Percentiles rank a stretch among this genome's conserved stretches.
Conservation (phyloP, 2,113 vertebrate genomes). For the Gopherus evgoodei region DNA sequence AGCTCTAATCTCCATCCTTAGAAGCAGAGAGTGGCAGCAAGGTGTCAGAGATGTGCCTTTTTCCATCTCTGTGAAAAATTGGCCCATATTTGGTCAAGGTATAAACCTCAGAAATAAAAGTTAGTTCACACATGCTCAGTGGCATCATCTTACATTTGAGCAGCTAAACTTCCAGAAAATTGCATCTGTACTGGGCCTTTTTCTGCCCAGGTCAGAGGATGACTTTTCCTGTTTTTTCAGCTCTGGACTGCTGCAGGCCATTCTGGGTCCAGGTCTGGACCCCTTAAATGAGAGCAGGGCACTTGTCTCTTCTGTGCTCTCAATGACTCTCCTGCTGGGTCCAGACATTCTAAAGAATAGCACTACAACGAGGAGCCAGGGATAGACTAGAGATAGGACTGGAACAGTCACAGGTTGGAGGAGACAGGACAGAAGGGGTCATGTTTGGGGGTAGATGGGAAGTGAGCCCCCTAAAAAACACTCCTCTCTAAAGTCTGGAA, state of each 20-base stretch:
- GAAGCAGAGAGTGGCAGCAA: background rate
- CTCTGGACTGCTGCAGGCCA: no score
- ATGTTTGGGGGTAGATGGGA: background rate
- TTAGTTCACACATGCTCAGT: background rate
- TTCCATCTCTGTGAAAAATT: background rate
- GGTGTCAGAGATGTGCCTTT: background rate
- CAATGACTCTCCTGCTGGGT: no score
- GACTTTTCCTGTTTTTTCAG: background rate
- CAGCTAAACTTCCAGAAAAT: background rate
- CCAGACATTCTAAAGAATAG: background rate
- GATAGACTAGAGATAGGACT: background rate
- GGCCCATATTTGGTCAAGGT: background rate
- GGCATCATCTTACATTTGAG: background rate
- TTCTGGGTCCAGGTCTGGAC: background rate
- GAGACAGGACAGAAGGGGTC: background rate
- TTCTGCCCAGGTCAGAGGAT: background rate
- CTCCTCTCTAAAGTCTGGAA: background rate
- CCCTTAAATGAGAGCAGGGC: background rate
- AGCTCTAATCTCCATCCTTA: background rate
- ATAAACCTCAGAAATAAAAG: background rate
- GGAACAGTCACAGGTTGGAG: background rate
- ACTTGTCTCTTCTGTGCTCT: background rate
- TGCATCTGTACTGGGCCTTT: background rate
- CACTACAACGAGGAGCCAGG: background rate
- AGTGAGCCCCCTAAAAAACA: background rate